A percentile compares a stretch with the other conserved stretches of the same genome.
Evolutionary conservation across 2,797 vertebrate genomes (phyloP).

Genomic region (Pseudochirops corinnae): DNA sequence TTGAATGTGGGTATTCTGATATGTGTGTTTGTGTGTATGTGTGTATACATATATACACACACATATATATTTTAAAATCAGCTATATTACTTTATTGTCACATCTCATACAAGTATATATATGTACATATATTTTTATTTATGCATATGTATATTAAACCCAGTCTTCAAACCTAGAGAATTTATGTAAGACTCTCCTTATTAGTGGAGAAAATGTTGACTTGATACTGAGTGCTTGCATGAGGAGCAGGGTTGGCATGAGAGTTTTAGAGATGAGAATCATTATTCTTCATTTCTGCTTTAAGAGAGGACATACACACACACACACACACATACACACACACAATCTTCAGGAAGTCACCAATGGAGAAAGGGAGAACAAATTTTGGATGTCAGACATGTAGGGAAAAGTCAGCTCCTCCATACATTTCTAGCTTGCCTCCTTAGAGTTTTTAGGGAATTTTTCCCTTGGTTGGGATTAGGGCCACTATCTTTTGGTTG

Average conservation of each 20-base stretch:
- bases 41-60: no score
- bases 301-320: not conserved
- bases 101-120: not conserved
- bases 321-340: not conserved
- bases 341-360: not conserved
- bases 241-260: not conserved
- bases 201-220: not conserved
- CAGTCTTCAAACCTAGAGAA: not conserved
- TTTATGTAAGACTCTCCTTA: not conserved
- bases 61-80: conserved; percentile 23
- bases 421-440: not conserved
- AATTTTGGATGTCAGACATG: not conserved
- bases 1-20: conserved; percentile 34
- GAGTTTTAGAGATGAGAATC: not conserved
- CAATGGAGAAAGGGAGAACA: not conserved
- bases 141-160: not conserved
- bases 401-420: not conserved
- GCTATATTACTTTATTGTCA: conserved; percentile 36
- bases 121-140: not conserved
- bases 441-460: not conserved
- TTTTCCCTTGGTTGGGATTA: not conserved
- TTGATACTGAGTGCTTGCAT: not conserved
- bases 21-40: not conserved
- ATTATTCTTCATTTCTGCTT: not conserved
- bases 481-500: not conserved